Evolutionary conservation across 2,797 vertebrate genomes (phyloP), one percentile per base, ranked within the genome.

Genomic region (Alauda arvensis): DNA sequence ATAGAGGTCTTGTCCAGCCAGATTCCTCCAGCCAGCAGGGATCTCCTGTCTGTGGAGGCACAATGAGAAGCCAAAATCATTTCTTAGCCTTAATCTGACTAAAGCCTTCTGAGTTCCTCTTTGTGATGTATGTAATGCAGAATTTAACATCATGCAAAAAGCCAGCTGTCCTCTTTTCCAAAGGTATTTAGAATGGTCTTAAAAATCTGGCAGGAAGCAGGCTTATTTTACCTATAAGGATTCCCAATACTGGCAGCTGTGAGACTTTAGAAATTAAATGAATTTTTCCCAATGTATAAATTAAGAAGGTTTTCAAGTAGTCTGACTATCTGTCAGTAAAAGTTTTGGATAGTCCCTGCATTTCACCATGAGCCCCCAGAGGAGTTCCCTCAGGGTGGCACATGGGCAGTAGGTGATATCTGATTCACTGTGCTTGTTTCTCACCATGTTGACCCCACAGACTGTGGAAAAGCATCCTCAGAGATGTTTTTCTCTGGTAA

Each of bases 141-240:
- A 68, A 37, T 71, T 77, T 20, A 45, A 40, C 14, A 67, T 14
- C 0, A 0, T 23, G 26, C 11, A 23, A 43, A 77, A 90, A 78
- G 4, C 4, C 29, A 72, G 1, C 5, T 57, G 34, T 11, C 28
- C 6, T 76, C 34, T 77, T 85, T 72, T 60, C n/a, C 37, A 46
- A 78, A 61, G 18, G 5, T 39, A 5, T 49, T 78, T 76, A 55
- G 31, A 87, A 87, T 19, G 29, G 19, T 28, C 26, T 46, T 42
- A 4, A 71, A 77, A 75, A 74, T 43, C 14, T 1, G 0, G 0
- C 2, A 42, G 24, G 26, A 66, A 66, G 19, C 5, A 12, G 2
- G 3, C 3, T 65, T 52, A 40, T 46, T 69, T 57, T 52, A 34
- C 33, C 10, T 25, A 26, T 21, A 25, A 79, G 42, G 3, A 16